Evolutionary conservation across 2,113 vertebrate genomes (phyloP).

Genomic region (Dipodomys merriami): DNA sequence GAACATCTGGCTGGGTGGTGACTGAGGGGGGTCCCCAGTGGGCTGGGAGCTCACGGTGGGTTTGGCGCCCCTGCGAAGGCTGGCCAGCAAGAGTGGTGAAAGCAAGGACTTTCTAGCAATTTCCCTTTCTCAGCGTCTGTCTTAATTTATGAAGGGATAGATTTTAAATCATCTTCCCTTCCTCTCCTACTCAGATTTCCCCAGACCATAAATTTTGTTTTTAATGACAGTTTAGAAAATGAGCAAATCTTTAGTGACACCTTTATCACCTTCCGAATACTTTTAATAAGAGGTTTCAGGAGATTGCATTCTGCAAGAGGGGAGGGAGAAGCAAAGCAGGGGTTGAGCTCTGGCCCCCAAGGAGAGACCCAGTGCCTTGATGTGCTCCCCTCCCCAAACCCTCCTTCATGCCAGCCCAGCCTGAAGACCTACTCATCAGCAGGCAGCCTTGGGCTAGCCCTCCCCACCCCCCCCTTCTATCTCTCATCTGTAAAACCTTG

Average conservation of each 20-base stretch:
- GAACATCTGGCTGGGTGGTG: not conserved
- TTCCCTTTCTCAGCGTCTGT: conserved; percentile 48
- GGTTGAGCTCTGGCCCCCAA: not conserved
- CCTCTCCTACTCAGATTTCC: conserved; percentile 65
- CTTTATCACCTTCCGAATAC: conserved; percentile 76
- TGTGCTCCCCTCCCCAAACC: not conserved
- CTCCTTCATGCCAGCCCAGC: no score
- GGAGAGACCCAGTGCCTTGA: no score
- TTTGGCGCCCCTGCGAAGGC: not conserved
- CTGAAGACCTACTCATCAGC: not conserved
- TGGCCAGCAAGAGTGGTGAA: not conserved
- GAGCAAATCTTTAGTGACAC: conserved; percentile 80
- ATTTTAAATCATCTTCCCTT: conserved; percentile 65
- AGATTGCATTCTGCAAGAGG: not conserved
- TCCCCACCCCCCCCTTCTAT: not conserved
- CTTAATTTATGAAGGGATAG: conserved; percentile 80
- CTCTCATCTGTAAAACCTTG: conserved; percentile 44
- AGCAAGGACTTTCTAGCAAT: conserved; percentile 42
- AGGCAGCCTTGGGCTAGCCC: not conserved
- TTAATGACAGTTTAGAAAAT: conserved; percentile 78
- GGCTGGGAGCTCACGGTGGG: no score
- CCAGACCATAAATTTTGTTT: conserved; percentile 78
- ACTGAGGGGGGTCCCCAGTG: no score
- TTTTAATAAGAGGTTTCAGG: conserved; percentile 62
- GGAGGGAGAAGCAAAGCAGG: not conserved